These are phyloP conservation scores for Conus betulinus DNA, from an alignment of 1,140 invertebrate species.

Conservation along the genomic window DNA sequence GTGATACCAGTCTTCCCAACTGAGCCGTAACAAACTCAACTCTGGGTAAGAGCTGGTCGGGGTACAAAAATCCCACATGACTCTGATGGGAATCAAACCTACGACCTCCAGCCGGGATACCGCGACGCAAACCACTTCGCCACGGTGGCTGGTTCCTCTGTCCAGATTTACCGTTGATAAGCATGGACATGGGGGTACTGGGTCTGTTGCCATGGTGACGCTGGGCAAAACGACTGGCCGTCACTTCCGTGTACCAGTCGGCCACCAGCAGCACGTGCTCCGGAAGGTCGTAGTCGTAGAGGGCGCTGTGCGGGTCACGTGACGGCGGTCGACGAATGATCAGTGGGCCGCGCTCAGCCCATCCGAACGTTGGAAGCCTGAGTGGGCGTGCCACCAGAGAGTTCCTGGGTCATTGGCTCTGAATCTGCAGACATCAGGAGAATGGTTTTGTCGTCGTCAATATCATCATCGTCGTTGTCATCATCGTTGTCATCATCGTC, in stretches of 20 bases:
- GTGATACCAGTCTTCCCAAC: no score
- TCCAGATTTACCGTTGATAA: constrained; percentile 56
- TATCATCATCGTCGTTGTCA: no score
- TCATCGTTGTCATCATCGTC: no score
- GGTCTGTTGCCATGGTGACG: constrained; percentile 54
- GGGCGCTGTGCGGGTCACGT: constrained; percentile 49
- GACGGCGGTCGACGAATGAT: constrained; percentile 50
- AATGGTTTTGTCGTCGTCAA: no score
- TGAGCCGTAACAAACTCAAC: no score
- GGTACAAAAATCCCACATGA: no score
- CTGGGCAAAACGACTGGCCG: constrained; percentile 48
- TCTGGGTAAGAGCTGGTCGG: no score
- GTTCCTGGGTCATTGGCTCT: constrained; percentile 81
- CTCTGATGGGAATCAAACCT: no score
- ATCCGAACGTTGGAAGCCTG: constrained; percentile 88
- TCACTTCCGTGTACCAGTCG: constrained; percentile 60
- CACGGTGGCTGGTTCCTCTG: no score
- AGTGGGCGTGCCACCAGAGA: constrained; percentile 90
- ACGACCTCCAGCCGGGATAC: no score
- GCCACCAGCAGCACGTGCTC: constrained; percentile 61
- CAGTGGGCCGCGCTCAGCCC: constrained; percentile 78
- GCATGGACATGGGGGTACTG: constrained; percentile 73
- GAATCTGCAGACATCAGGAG: constrained; percentile 60
- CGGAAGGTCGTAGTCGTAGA: constrained; percentile 64
- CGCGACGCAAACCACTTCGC: no score